Base-by-base conservation (phyloP, 53 echinoderm and acorn worm species). In the Luidia sarsii region DNA sequence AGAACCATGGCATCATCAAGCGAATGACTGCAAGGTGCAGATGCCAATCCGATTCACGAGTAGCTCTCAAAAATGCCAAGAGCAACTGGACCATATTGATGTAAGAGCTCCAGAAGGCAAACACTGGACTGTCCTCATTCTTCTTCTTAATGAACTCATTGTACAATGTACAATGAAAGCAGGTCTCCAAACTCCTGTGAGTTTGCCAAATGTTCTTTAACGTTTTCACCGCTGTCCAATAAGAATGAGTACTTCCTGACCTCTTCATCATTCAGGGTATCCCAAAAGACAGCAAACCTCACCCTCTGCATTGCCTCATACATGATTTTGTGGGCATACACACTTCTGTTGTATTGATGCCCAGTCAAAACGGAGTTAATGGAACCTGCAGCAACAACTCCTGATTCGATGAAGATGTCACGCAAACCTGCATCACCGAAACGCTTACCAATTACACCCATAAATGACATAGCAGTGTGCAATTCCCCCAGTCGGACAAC, bases 401-500 rank as follows among this genome's bases (percentile, higher is more conserved):
- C 85, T 39, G 85, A 57, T 35, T 74, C 75, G 19, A 64, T 74
- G 0, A 74, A 16, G 35, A 85, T 74, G 36, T 86, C 86, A 41
- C 48, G 55, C 11, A 86, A 60, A n/a, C 86, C 86, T 15, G 67
- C 70, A 59, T 87, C 71, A 21, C 61, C 2, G 50, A 87, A 87
- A 4, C 70, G 55, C 60, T 62, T 87, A 5, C 80, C 87, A 11
- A 87, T 87, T 8, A 24, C 54, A 2, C 38, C 70, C 48, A 87
- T 35, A 55, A 57, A 70, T 11, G 87, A 33, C 87, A 87, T 87
- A 9, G 30, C 8, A 8, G 79, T 84, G 71, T 90, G 82, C 20
- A 90, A 86, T 15, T 50, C 72, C 10, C 90, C 85, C 31, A 90
- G 72, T n/a, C 90, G 70, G 39, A 89, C 67, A 7, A 85, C 85